Percentiles rank a stretch among this genome's conserved stretches.
phyloP scores from a whole-genome alignment of 1,140 invertebrate genomes.

The Eumeta japonica region DNA sequence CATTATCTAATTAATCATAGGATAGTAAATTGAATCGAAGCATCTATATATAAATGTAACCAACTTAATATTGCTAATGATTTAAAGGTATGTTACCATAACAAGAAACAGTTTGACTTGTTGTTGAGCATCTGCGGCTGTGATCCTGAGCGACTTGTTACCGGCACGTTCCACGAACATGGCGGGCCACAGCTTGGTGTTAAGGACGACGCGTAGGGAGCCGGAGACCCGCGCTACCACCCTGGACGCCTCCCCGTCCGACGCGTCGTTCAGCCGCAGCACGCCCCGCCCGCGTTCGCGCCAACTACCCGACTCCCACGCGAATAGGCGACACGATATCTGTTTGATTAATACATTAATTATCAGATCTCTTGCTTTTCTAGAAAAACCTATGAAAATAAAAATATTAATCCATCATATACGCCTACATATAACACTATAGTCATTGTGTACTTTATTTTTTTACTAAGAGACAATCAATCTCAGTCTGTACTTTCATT shows the following conservation, averaged over 20 bases:
- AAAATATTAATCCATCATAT: neutral
- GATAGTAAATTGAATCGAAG: neutral
- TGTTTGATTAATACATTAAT: too few species aligned
- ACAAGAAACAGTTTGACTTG: conserved; percentile 85
- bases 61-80: neutral
- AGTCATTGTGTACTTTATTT: neutral
- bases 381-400: conserved; percentile 20
- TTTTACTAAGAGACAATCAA: too few species aligned
- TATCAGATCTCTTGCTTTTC: too few species aligned
- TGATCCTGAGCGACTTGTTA: conserved; percentile 83
- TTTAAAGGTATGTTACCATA: conserved; percentile 60
- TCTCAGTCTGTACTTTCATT: too few species aligned
- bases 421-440: neutral
- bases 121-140: conserved; percentile 81
- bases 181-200: conserved; percentile 90
- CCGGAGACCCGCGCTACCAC: conserved; percentile 85
- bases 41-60: neutral
- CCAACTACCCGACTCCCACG: conserved; percentile 84
- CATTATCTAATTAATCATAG: neutral
- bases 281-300: conserved; percentile 86
- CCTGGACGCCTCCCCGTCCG: conserved; percentile 60
- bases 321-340: conserved; percentile 88
- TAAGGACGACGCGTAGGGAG: conserved; percentile 84
- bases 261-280: conserved; percentile 81
- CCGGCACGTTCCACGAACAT: conserved; percentile 88